A percentile compares a stretch with the other conserved stretches of the same genome.
Evolutionary conservation across 2,797 vertebrate species (phyloP).

Genomic region (Centropyge bicolor): DNA sequence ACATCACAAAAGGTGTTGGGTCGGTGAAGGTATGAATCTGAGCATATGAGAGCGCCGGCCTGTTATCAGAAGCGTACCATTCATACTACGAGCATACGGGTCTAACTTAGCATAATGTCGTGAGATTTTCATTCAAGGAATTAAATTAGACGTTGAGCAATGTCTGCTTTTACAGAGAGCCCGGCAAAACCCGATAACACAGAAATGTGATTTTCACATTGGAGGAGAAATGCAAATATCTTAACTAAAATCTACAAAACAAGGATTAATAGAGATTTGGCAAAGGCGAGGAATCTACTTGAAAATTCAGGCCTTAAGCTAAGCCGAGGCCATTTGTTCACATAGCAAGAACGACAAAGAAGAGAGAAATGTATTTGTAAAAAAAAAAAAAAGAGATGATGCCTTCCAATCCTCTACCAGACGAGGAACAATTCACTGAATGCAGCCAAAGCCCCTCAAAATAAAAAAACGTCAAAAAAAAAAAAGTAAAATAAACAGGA

Average conservation of each 20-base stretch:
- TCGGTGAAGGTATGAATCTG: slow-evolving; percentile 57
- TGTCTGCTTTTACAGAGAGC: slow-evolving; percentile 72
- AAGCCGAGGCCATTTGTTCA: slow-evolving; percentile 77
- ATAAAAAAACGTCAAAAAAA: slow-evolving; percentile 19
- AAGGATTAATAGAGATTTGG: slow-evolving; percentile 82
- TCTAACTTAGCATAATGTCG: slow-evolving; percentile 76
- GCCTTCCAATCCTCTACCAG: slow-evolving; percentile 57
- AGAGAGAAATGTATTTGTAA: slow-evolving; percentile 63
- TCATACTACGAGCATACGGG: slow-evolving; percentile 69
- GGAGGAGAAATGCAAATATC: slow-evolving; percentile 84
- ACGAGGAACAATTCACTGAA: slow-evolving; percentile 49
- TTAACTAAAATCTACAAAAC: slow-evolving; percentile 83
- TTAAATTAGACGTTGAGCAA: slow-evolving; percentile 79
- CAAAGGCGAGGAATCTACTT: slow-evolving; percentile 70
- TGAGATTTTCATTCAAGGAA: slow-evolving; percentile 78
- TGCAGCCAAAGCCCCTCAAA: slow-evolving; percentile 49
- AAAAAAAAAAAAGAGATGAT: slow-evolving; percentile 53
- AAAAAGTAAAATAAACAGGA: slow-evolving; percentile 59
- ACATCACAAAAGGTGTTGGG: slow-evolving; percentile 77
- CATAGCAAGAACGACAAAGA: slow-evolving; percentile 61
- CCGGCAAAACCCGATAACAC: slow-evolving; percentile 79
- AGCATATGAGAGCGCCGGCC: slow-evolving; percentile 55
- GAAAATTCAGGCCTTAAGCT: slow-evolving; percentile 74
- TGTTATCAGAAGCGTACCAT: slow-evolving; percentile 79
- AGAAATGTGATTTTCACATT: slow-evolving; percentile 86